phyloP scores from a whole-genome alignment of 2,113 vertebrate species.

The Rattus rattus region DNA sequence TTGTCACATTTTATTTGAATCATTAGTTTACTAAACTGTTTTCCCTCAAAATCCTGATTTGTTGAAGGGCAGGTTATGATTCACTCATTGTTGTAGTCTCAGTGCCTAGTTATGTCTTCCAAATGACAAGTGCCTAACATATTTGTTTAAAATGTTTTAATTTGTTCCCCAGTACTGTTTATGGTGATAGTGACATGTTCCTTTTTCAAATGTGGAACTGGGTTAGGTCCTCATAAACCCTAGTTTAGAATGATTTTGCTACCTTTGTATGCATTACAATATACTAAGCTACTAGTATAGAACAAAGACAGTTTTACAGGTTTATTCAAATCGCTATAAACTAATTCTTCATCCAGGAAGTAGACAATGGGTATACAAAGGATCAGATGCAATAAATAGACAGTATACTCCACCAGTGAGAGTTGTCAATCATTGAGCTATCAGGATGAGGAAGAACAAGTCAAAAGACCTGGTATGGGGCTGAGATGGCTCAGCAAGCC shows the following conservation, averaged over 20 bases:
- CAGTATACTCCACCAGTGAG: slow-evolving; percentile 6
- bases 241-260: slow-evolving; percentile 23
- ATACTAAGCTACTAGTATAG: slow-evolving; percentile 15
- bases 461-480: neutral
- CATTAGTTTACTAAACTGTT: slow-evolving; percentile 21
- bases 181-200: neutral
- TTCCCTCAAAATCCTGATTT: slow-evolving; percentile 37
- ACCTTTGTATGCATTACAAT: slow-evolving; percentile 9
- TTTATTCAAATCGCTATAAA: slow-evolving; percentile 38
- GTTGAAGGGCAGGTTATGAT: neutral
- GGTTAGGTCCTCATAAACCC: neutral
- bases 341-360: slow-evolving; percentile 41
- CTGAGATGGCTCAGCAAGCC: neutral
- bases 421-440: neutral
- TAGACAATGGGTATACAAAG: neutral
- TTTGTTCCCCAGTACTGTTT: neutral
- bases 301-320: slow-evolving; percentile 13
- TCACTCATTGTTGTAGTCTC: slow-evolving; percentile 11
- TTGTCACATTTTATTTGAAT: slow-evolving; percentile 25
- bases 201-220: slow-evolving; percentile 36
- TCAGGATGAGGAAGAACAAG: slow-evolving; percentile 10
- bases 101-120: slow-evolving; percentile 3
- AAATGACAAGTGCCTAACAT: neutral
- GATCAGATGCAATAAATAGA: neutral
- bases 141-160: slow-evolving; percentile 24